phyloP scores from a whole-genome alignment of 2,113 vertebrate species.

The Ochotona curzoniae region DNA sequence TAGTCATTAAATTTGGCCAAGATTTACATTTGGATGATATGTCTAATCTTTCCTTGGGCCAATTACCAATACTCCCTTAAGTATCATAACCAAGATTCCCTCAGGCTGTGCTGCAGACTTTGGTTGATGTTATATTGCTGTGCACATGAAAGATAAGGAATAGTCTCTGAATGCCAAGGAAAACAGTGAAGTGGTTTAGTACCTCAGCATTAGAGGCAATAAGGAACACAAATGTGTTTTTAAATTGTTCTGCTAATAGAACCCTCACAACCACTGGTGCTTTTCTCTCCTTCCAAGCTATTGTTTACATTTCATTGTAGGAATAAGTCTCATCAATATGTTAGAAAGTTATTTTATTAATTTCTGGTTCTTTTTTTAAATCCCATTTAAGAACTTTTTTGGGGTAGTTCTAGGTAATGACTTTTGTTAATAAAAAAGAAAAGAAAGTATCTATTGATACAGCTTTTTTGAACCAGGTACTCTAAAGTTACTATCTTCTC shows the following conservation, averaged over 20 bases:
- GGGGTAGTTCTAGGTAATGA: background rate
- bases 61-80: background rate
- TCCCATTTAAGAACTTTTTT: slow-evolving; percentile 30
- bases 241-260: slow-evolving; percentile 38
- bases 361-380: background rate
- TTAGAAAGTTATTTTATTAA: slow-evolving; percentile 13
- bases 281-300: background rate
- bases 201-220: background rate
- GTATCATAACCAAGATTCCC: slow-evolving; percentile 5
- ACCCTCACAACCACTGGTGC: background rate
- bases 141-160: slow-evolving; percentile 22
- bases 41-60: background rate
- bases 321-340: background rate
- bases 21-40: background rate
- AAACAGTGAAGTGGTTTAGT: slow-evolving; percentile 6
- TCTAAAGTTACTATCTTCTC: slow-evolving; percentile 61
- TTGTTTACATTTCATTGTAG: slow-evolving; percentile 2
- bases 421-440: slow-evolving; percentile 9
- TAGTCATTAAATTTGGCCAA: background rate
- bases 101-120: background rate
- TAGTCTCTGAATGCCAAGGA: background rate
- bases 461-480: slow-evolving; percentile 63
- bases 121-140: background rate
- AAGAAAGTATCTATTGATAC: slow-evolving; percentile 38
- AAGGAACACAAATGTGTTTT: slow-evolving; percentile 18